These are phyloP conservation scores for Marisa cornuarietis DNA, from an alignment of 1,140 invertebrate genomes.

Conservation along the genomic window DNA sequence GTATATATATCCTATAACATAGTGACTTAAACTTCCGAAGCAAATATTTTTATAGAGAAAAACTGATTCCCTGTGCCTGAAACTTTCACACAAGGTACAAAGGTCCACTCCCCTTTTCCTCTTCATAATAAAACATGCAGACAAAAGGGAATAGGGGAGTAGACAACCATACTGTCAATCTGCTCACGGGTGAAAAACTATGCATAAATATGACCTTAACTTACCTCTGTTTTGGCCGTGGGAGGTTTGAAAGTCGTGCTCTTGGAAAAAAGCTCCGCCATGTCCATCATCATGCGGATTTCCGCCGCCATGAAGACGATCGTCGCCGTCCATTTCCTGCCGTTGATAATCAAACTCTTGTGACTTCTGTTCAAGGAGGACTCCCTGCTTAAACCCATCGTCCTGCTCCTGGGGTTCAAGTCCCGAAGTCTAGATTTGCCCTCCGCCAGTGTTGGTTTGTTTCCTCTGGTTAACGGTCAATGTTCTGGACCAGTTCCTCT, in stretches of 20 bases:
- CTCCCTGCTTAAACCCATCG: not conserved
- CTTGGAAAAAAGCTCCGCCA: constrained; percentile 21
- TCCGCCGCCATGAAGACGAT: constrained; percentile 24
- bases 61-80: no score
- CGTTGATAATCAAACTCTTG: constrained; percentile 3
- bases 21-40: no score
- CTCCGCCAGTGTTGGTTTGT: not conserved
- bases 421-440: not conserved
- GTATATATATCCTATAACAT: no score
- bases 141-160: no score
- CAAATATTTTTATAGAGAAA: no score
- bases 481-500: not conserved
- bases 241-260: not conserved
- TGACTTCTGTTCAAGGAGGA: constrained; percentile 2
- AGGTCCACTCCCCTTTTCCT: no score
- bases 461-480: not conserved
- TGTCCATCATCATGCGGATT: constrained; percentile 20
- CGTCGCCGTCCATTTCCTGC: constrained; percentile 13
- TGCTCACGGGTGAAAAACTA: no score
- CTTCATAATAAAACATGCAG: no score
- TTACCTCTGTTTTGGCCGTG: no score
- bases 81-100: no score
- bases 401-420: not conserved
- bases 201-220: no score
- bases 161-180: no score